These are phyloP conservation scores for Strigamia maritima DNA, from an alignment of 2,888 invertebrate genomes.

Conservation along the genomic window DNA sequence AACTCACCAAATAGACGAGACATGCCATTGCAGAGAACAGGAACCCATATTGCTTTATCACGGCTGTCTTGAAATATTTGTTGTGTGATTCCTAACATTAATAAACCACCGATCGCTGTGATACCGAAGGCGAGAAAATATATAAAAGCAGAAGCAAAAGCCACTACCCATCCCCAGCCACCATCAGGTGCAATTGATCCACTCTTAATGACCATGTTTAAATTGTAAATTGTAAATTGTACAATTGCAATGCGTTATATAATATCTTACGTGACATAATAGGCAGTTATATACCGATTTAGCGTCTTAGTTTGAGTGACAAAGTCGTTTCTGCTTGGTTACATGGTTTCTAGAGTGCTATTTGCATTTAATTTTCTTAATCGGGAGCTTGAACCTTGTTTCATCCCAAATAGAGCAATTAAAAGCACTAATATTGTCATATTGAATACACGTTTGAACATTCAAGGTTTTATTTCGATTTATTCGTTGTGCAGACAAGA, in stretches of 20 bases:
- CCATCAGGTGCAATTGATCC: conserved; percentile 15
- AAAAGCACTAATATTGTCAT: too few relatives aligned
- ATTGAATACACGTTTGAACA: neutral
- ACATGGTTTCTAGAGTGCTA: neutral
- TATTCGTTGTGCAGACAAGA: neutral
- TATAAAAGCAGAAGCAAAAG: neutral
- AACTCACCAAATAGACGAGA: neutral
- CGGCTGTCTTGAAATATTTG: neutral
- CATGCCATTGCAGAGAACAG: neutral
- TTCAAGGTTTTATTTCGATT: neutral
- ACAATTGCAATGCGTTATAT: too few relatives aligned
- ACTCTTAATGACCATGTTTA: neutral
- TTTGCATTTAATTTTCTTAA: neutral
- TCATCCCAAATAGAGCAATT: too few relatives aligned
- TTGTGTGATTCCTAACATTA: neutral
- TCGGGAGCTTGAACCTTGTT: too few relatives aligned
- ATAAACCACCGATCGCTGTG: neutral
- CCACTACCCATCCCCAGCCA: conserved; percentile 31
- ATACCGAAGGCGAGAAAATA: conserved; percentile 26
- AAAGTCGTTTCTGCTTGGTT: neutral
- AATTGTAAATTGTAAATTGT: too few relatives aligned
- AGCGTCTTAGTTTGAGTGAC: neutral
- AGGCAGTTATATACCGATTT: neutral
- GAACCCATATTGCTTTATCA: neutral
- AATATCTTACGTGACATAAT: too few relatives aligned